Percentiles rank a stretch among this genome's conserved stretches.
Conservation (phyloP, 2,113 vertebrate genomes). For the Tylochromis polylepis region DNA sequence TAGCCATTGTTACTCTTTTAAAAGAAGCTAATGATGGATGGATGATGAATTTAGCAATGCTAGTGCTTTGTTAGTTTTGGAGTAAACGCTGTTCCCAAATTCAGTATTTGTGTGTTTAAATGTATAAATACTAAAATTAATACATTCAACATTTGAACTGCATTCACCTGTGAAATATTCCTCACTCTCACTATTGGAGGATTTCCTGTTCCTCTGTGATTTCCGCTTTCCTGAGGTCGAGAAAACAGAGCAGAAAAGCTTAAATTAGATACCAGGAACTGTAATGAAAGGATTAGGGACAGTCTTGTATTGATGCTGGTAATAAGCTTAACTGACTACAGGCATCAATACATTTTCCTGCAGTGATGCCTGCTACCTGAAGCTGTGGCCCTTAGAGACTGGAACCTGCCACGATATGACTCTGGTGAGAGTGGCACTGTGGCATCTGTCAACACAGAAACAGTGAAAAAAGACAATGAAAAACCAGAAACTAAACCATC, state of each 20-base stretch:
- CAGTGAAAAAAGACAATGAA: not conserved
- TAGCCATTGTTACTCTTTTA: not conserved
- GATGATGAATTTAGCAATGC: not conserved
- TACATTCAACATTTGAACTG: not conserved
- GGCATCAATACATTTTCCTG: not conserved
- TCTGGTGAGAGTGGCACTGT: not conserved
- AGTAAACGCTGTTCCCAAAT: not conserved
- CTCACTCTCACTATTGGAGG: constrained; percentile 57
- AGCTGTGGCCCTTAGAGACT: not conserved
- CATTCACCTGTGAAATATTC: constrained; percentile 44
- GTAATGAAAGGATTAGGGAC: not conserved
- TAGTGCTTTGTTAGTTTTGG: not conserved
- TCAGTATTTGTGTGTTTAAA: not conserved
- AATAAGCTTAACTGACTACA: not conserved
- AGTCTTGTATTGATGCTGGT: not conserved
- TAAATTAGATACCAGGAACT: not conserved
- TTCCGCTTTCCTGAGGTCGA: constrained; percentile 13
- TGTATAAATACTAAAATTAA: not conserved
- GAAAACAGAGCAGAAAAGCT: not conserved
- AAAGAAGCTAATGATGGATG: not conserved
- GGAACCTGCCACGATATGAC: not conserved
- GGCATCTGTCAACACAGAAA: constrained; percentile 11
- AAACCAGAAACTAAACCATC: not conserved
- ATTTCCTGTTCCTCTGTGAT: not conserved
- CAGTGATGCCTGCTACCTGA: constrained; percentile 6